Conservation (phyloP, 2,888 invertebrate genomes). For the Aphodius granarius region DNA sequence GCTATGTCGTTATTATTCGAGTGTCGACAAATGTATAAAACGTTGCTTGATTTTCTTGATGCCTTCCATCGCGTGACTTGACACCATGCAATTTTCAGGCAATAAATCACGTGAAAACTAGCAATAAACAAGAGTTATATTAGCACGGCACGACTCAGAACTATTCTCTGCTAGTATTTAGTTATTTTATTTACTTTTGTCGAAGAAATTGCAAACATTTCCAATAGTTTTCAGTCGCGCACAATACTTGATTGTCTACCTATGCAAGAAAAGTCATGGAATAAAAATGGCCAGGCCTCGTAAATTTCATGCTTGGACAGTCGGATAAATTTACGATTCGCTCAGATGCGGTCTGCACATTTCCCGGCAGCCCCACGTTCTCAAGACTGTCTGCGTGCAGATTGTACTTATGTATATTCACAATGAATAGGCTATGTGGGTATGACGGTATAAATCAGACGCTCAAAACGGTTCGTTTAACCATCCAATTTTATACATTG, state of each 20-base stretch:
- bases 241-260: neutral
- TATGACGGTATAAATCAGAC: neutral
- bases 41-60: neutral
- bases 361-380: neutral
- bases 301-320: neutral
- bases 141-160: neutral
- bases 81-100: neutral
- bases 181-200: neutral
- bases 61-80: neutral
- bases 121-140: neutral
- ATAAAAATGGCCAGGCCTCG: neutral
- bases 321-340: neutral
- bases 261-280: neutral
- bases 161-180: neutral
- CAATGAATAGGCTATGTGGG: neutral
- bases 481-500: constrained; percentile 13
- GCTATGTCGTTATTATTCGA: neutral
- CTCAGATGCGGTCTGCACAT: no score
- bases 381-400: neutral
- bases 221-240: neutral
- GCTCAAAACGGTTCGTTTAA: neutral
- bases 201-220: neutral
- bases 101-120: neutral
- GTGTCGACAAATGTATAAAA: neutral
- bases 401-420: neutral